A percentile compares a stretch with the other conserved stretches of the same genome.
phyloP scores from a whole-genome alignment of 2,113 vertebrate genomes.

The Sander lucioperca region DNA sequence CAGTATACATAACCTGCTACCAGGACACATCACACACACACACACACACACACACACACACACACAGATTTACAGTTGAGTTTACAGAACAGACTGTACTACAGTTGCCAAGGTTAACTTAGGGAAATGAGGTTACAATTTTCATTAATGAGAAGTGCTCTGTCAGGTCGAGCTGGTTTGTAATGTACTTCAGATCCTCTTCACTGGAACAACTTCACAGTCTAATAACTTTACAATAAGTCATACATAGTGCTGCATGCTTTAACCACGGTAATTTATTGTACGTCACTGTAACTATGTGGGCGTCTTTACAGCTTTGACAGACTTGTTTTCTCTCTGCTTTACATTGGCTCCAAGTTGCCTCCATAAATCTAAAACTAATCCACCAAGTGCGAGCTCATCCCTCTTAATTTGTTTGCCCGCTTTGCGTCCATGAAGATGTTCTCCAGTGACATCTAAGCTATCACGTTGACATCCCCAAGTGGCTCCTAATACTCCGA shows the following conservation, averaged over 20 bases:
- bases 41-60: conserved; percentile 1
- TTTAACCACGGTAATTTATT: conserved; percentile 1
- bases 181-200: conserved; percentile 30
- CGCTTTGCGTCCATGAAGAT: conserved; percentile 69
- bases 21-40: conserved; percentile 31
- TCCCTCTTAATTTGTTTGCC: conserved; percentile 82
- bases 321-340: conserved; percentile 43
- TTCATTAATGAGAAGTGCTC: conserved; percentile 62
- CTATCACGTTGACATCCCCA: conserved; percentile 74
- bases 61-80: conserved; percentile 16
- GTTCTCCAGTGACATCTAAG: conserved; percentile 81
- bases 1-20: conserved; percentile 14
- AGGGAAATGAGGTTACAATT: conserved; percentile 63
- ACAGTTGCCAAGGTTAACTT: conserved; percentile 66
- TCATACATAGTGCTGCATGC: background rate
- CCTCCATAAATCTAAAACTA: conserved; percentile 75
- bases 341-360: conserved; percentile 42
- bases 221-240: background rate
- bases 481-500: conserved; percentile 76
- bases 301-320: conserved; percentile 44
- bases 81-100: conserved; percentile 52
- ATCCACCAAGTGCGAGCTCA: conserved; percentile 80
- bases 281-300: conserved; percentile 13
- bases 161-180: conserved; percentile 73
- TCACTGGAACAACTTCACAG: background rate